Conservation (phyloP, 2,797 vertebrate genomes). For the Silurus aristotelis region DNA sequence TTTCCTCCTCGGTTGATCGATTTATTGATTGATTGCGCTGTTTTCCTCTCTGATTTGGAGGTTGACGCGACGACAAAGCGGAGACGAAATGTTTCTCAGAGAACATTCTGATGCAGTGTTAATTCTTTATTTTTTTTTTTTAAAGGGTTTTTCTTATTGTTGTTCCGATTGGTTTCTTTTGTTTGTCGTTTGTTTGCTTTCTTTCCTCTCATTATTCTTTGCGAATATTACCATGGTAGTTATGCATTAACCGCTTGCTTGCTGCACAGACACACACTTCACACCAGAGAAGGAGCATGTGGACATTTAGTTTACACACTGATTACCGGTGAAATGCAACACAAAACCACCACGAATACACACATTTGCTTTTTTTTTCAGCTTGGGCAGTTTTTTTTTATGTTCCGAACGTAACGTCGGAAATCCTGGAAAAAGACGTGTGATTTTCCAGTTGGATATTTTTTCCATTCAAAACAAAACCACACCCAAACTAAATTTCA, state of each 20-base stretch:
- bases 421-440: neutral
- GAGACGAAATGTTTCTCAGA: constrained; percentile 66
- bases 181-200: constrained; percentile 36
- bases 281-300: constrained; percentile 66
- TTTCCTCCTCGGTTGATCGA: constrained; percentile 21
- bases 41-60: constrained; percentile 60
- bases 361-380: neutral
- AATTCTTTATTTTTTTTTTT: constrained; percentile 64
- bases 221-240: constrained; percentile 77
- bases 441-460: neutral
- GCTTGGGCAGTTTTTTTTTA: neutral
- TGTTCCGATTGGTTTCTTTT: constrained; percentile 42
- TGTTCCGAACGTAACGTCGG: neutral
- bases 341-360: neutral
- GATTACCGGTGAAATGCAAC: constrained; percentile 28
- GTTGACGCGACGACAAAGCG: constrained; percentile 47
- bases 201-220: constrained; percentile 73
- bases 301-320: constrained; percentile 58
- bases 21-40: constrained; percentile 39
- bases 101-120: constrained; percentile 70
- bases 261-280: constrained; percentile 72
- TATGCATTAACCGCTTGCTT: constrained; percentile 79
- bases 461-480: constrained; percentile 45
- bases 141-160: neutral
- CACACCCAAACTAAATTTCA: constrained; percentile 57